Base-by-base conservation (phyloP, 2,113 vertebrate species). In the Micromys minutus region DNA sequence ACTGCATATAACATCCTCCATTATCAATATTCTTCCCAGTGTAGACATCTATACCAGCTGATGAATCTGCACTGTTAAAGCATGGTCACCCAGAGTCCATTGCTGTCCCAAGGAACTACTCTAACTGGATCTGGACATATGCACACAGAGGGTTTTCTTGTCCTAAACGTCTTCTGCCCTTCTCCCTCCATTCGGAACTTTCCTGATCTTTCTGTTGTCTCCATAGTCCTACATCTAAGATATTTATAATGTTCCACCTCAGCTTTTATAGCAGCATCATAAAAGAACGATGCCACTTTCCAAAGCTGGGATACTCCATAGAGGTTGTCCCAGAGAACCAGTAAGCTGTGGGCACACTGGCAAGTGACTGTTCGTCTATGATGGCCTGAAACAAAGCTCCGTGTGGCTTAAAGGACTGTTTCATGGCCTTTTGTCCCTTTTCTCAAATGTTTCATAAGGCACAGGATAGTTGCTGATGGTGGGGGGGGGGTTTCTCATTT, bases 1-100 rank as follows among this genome's bases (percentile, higher is more conserved):
- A 17, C 50, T 11, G 5, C 4, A 2, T 2, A 6, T 2, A 0
- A 31, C 59, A 7, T 2, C 21, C 74, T 4, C 13, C 4, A 7
- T 39, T 39, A 42, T 61, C 24, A 29, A 1, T 21, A 39, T 31
- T 36, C 45, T 15, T 59, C 47, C 47, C 21, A 16, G 3, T 19
- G 75, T 45, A 31, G n/a, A 50, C 71, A 31, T 19, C 72, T 31
- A 47, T 8, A 17, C 34, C 21, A 2, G 1, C 10, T 75, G 19
- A 21, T 42, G 21, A 59, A 15, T 61, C 19, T 34, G 5, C 47
- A 39, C 4, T 24, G 47, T 39, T 36, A 57, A 2, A 6, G 9
- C 3, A 24, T 8, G 4, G 47, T 47, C 17, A 21, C 74, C 42
- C 39, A 31, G 45, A 84, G 8, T n/a, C 29, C 65, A 39, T 17